These are phyloP conservation scores for Palythoa heliodiscus DNA, from an alignment of 92 coral and sea anemone genomes.

Conservation along the genomic window DNA sequence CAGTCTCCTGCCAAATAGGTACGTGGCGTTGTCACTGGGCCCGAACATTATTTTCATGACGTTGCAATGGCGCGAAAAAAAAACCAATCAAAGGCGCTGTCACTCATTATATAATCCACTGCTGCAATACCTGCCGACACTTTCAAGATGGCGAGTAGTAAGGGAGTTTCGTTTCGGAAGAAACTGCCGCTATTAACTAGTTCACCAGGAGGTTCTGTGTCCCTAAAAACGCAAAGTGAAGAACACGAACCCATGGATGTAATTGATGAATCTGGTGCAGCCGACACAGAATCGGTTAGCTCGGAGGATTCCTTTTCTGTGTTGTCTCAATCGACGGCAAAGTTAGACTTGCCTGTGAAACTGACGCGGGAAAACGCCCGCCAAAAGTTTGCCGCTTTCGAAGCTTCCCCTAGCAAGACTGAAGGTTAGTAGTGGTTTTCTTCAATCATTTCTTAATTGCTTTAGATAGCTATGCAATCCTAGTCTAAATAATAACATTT, in stretches of 20 bases:
- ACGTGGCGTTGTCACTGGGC: constrained; percentile 52
- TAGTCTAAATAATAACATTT: constrained; percentile 19
- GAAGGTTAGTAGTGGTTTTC: constrained; percentile 51
- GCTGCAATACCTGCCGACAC: constrained; percentile 43
- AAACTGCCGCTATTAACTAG: constrained; percentile 40
- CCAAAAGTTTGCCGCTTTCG: constrained; percentile 42
- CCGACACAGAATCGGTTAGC: constrained; percentile 54
- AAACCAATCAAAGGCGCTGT: constrained; percentile 47
- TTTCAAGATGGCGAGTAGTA: constrained; percentile 54
- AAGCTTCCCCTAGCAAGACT: constrained; percentile 46
- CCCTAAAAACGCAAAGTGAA: constrained; percentile 32
- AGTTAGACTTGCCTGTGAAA: constrained; percentile 48
- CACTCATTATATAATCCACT: constrained; percentile 43
- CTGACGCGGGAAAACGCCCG: constrained; percentile 48
- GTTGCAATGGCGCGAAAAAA: constrained; percentile 43
- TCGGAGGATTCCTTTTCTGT: constrained; percentile 41
- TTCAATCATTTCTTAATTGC: constrained; percentile 32
- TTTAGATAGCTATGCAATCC: constrained; percentile 42
- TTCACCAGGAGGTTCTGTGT: constrained; percentile 41
- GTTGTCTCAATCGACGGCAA: constrained; percentile 51
- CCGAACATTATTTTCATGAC: constrained; percentile 36
- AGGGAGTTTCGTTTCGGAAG: constrained; percentile 42
- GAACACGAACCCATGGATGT: constrained; percentile 39
- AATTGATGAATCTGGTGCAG: constrained; percentile 26
- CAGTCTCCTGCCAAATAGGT: constrained; percentile 38